Evolutionary conservation across 2,888 invertebrate genomes (phyloP).

Genomic region (Subacronicta megacephala): DNA sequence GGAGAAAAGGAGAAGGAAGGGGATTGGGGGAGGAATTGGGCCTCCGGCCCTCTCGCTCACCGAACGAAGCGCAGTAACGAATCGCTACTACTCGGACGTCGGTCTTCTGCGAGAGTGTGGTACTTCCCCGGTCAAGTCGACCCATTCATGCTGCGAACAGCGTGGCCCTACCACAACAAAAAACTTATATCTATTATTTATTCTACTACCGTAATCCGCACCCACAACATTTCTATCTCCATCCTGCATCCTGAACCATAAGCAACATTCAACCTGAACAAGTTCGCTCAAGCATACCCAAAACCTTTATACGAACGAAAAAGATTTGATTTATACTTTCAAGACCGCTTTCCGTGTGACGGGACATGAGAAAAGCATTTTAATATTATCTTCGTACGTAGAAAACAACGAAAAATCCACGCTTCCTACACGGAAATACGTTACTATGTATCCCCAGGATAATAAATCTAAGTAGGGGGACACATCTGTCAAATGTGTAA

Average conservation of each 20-base stretch:
- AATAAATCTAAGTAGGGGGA: slow-evolving; percentile 85
- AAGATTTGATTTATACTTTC: slow-evolving; percentile 74
- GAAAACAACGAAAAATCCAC: slow-evolving; percentile 80
- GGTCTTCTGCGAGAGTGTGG: too few species aligned
- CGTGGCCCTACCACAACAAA: too few species aligned
- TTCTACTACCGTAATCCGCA: background rate
- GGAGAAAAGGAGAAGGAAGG: too few species aligned
- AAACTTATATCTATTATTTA: too few species aligned
- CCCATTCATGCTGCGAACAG: too few species aligned
- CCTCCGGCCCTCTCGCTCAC: too few species aligned
- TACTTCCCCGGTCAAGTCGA: too few species aligned
- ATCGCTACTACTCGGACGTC: too few species aligned
- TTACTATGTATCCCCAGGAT: slow-evolving; percentile 81
- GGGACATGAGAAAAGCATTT: slow-evolving; percentile 73
- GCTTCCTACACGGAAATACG: slow-evolving; percentile 70
- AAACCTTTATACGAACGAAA: slow-evolving; percentile 60
- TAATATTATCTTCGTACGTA: slow-evolving; percentile 71
- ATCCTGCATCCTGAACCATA: slow-evolving; percentile 36
- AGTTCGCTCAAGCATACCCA: slow-evolving; percentile 52
- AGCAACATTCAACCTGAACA: slow-evolving; percentile 46
- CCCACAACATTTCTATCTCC: slow-evolving; percentile 15
- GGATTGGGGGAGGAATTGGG: too few species aligned
- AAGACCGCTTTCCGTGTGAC: slow-evolving; percentile 67
- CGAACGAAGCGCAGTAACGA: too few species aligned
- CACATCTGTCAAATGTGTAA: slow-evolving; percentile 88